Evolutionary conservation across 2,888 invertebrate species (phyloP), one percentile per base, ranked within the genome.

Genomic region (Mimas tiliae): DNA sequence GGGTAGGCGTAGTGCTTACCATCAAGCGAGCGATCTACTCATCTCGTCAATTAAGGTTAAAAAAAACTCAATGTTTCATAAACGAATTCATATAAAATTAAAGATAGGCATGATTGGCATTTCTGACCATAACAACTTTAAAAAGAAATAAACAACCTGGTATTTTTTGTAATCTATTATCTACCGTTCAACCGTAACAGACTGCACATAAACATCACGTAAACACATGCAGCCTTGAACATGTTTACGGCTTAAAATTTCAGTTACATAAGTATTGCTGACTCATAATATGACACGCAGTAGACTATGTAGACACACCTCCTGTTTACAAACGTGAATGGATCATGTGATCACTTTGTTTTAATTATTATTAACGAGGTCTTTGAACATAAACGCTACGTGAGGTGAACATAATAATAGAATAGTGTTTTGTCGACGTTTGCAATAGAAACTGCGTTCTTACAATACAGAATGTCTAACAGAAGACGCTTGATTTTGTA

Each of bases 161-260:
- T n/a, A 0, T 33, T 33, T 55, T 34, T 34, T 19, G 12, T 27
- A 52, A 27, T 52, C 52, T 52, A 52, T 52, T 38, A 14, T 34
- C 38, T n/a, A 58, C 50, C 50, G 50, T 50, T 58, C 58, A 42
- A 38, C 42, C 58, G 16, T 58, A 38, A 55, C 55, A 38, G 34
- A 34, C 8, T 48, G 47, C 47, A 53, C 45, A 27, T 42, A 34
- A 65, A 53, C 52, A 64, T 27, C 52, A 45, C 12, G 33, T 64
- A 65, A 42, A 38, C n/a, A 63, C 66, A 7, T n/a, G 9, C 8
- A 19, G 9, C 79, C 79, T 77, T 79, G 78, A 74, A 72, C 70
- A 62, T 79, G 72, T 73, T 74, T 73, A 75, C 68, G 58, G 19
- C 62, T 66, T 66, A 53, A 64, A 64, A 45, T 45, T 64, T 55